Base-by-base conservation (phyloP, 2,888 invertebrate genomes). In the Cheilosia pagana region DNA sequence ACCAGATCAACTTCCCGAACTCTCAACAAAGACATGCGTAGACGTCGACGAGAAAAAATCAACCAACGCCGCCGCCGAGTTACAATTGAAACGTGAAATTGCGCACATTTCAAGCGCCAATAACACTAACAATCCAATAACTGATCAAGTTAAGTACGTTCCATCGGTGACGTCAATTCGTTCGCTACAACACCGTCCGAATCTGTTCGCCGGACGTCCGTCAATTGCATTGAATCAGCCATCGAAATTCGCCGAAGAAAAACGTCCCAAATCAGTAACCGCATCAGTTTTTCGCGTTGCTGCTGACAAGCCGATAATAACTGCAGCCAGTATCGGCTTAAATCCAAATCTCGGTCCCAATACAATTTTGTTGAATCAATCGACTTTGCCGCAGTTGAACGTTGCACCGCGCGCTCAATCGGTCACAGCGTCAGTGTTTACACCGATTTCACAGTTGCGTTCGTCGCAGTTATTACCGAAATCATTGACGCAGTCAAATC, bases 181-280 rank as follows among this genome's bases (percentile, higher is more conserved):
- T 60, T 53, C 53, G 16, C 41, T 81, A 31, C 75, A 78, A 48
- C 65, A 82, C 41, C 74, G 62, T 71, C 81, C 50, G 25, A 65
- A 81, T 35, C 62, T 67, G 21, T 50, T 60, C n/a, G 43, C 43
- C 16, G 62, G 57, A 21, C 72, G 67, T 8, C 59, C 35, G 7
- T 23, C 76, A 3, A 28, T 41, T 25, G 28, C 12, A 28, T 41
- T 60, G 23, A 10, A 43, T 7, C 39, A 31, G 19, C 23, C 72
- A 63, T 31, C 59, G 31, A 75, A 65, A 83, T 72, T 62, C 14
- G 48, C 72, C 12, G 85, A 85, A 67, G 81, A 75, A 19, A 75
- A 90, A 79, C 90, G 89, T 79, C 91, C 91, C 57, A 91, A 90
- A 89, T 91, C 92, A 62, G 91, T 91, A 75, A 91, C 92, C 7